Base-by-base conservation (phyloP, 35 echinoderm and acorn worm species). In the Chiridota heheva region DNA sequence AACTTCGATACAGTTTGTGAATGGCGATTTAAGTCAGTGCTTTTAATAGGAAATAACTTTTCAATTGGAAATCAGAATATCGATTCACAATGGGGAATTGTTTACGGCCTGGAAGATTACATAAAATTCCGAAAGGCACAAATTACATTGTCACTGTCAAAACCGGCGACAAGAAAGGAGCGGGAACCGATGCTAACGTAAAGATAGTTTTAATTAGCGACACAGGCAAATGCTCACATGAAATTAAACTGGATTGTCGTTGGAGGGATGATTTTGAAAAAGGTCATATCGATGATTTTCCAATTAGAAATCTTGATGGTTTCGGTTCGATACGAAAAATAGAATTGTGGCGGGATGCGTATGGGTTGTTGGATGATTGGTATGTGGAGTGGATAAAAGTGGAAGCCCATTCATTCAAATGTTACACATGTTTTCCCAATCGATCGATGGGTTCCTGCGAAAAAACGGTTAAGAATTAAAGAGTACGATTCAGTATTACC, bases 131-230 rank as follows among this genome's bases (percentile, higher is more conserved):
- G n/a, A n/a, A n/a, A 4, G 43, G 35, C 56, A 73, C 81, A 26
- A 73, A 96, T 55, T 91, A 83, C 72, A 82, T 75, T 3, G 60
- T 96, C n/a, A 43, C 70, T 33, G 84, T 96, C 7, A 86, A 84
- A 86, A 96, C 93, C 1, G 93, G 93, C 12, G 93, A 96, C 58
- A 51, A 68, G 44, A 96, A 96, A 68, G 84, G 93, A n/a, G 82
- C 93, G 15, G 93, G 88, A 31, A 96, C 93, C 5, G 66, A 91
- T 39, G 87, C 93, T 16, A 81, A 91, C 61, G 93, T 96, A 26
- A 76, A 53, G 31, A 90, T 91, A 13, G 79, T 81, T n/a, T 75
- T 96, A 0, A 35, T 59, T 63, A 91, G 83, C 18, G 70, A 67
- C 29, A 59, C 62, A 4, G 83, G 83, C 2, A 51, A 49, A 13